These are phyloP conservation scores for Graptemys geographica DNA, from an alignment of 2,797 vertebrate species.

Conservation along the genomic window DNA sequence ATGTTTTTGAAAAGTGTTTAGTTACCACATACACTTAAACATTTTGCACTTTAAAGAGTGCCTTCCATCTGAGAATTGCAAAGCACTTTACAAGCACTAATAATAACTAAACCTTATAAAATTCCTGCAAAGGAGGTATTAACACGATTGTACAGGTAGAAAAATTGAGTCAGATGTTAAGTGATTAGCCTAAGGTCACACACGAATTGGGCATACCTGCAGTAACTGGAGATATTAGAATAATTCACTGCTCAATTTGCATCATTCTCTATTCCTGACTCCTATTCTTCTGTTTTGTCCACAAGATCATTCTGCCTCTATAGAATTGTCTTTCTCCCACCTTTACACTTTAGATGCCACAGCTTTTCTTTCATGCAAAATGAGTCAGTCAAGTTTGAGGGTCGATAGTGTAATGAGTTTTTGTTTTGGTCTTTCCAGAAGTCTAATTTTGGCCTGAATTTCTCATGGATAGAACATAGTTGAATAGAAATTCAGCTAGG, in stretches of 20 bases:
- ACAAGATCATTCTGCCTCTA: too few species aligned
- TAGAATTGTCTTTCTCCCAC: not conserved
- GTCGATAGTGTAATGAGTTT: not conserved
- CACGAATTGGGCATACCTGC: not conserved
- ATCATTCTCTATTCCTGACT: not conserved
- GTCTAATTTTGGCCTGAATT: not conserved
- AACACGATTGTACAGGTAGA: not conserved
- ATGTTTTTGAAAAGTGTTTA: not conserved
- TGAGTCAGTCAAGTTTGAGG: not conserved
- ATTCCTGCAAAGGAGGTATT: not conserved
- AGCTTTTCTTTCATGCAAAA: not conserved
- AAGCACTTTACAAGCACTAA: not conserved
- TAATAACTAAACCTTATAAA: not conserved
- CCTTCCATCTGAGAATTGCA: not conserved
- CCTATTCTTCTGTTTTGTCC: not conserved
- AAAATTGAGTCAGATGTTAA: not conserved
- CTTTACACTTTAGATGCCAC: not conserved
- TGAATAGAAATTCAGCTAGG: not conserved
- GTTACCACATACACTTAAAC: not conserved
- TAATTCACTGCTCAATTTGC: not conserved
- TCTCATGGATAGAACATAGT: not conserved
- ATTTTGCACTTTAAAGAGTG: not conserved
- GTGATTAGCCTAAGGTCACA: not conserved
- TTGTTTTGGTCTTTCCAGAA: not conserved
- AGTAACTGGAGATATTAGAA: not conserved